Base-by-base conservation (phyloP, 64 coral and sea anemone genomes). In the Dendrophyllia cribrosa region DNA sequence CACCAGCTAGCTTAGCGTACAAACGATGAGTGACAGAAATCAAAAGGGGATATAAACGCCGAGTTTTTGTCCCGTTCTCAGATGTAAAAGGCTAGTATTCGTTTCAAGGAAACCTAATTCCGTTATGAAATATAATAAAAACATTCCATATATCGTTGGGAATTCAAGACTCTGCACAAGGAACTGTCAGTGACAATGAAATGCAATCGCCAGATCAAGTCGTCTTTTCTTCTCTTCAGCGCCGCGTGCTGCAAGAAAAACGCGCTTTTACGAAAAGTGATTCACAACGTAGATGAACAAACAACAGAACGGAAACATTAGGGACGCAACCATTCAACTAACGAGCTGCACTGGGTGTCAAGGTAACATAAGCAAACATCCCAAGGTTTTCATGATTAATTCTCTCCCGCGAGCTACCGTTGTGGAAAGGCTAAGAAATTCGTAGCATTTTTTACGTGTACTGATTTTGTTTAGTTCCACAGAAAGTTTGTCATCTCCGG, bases 101-200 rank as follows among this genome's bases (percentile, higher is more conserved):
- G 49, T 77, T 77, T 77, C 19, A 23, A 23, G 43, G 71, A 74
- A 74, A 74, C 71, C 43, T 16, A 46, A 74, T 74, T 47, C 71
- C 43, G 11, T 19, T 44, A 2, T 70, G 24, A 70, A 24, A 34
- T 34, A 34, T 34, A 34, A 34, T 2, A 34, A 34, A 34, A 34
- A 34, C 34, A 34, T 34, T 34, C 34, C 34, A 56, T 56, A 12
- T 56, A 12, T 56, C 7, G 53, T 56, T 56, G 53, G 53, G 53
- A 7, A 56, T 56, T 12, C 7, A 56, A 56, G 53, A 7, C 7
- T 56, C 34, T 34, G 34, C 34, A 2, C 34, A 34, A 2, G 34
- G 34, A 34, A 34, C 34, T 34, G 34, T 34, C 34, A 34, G 34
- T 34, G 34, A 34, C 34, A 34, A 2, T 34, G 34, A 34, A 34